phyloP scores from a whole-genome alignment of 1,140 invertebrate species.

The Drosophila busckii region DNA sequence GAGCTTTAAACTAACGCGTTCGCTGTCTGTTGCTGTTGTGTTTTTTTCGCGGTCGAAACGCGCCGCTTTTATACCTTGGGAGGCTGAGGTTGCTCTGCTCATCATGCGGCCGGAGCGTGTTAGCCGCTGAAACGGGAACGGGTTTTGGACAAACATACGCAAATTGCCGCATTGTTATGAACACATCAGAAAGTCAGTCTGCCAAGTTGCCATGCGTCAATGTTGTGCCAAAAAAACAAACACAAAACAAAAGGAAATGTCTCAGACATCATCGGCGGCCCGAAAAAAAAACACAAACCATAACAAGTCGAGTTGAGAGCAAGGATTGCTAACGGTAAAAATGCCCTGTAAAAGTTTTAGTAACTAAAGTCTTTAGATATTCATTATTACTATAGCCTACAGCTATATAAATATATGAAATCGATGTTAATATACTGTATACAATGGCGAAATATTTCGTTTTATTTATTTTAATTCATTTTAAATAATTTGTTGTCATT shows the following conservation, averaged over 20 bases:
- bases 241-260: too few species aligned
- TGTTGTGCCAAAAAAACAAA: slow-evolving; percentile 3
- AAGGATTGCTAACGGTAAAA: too few species aligned
- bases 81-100: background rate
- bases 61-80: slow-evolving; percentile 25
- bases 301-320: too few species aligned
- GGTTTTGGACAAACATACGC: slow-evolving; percentile 27
- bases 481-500: too few species aligned
- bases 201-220: slow-evolving; percentile 16
- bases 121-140: slow-evolving; percentile 17
- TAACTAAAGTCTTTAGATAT: too few species aligned
- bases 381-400: too few species aligned
- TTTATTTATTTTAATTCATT: too few species aligned
- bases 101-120: slow-evolving; percentile 31
- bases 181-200: slow-evolving; percentile 14
- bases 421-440: too few species aligned
- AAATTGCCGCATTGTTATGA: slow-evolving; percentile 35
- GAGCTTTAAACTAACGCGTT: slow-evolving; percentile 17
- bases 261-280: background rate
- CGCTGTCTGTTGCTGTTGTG: slow-evolving; percentile 17
- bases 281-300: too few species aligned
- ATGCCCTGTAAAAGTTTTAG: too few species aligned
- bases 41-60: slow-evolving; percentile 16
- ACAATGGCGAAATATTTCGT: too few species aligned
- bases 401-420: too few species aligned